Evolutionary conservation across 2,888 invertebrate species (phyloP).

Genomic region (Oeneis ivallda): DNA sequence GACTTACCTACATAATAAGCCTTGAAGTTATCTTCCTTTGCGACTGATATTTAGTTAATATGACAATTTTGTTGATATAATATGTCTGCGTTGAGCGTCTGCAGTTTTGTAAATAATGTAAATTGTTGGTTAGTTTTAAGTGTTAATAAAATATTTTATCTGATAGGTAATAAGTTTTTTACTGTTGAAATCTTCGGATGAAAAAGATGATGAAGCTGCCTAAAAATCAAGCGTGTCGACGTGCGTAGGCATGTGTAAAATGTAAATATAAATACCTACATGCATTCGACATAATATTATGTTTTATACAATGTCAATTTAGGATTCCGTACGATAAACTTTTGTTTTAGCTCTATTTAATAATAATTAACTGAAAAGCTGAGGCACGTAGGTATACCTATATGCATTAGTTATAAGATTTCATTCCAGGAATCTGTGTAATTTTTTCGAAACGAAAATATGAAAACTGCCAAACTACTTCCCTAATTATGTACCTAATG

Average conservation of each 20-base stretch:
- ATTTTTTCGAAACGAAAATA: no score
- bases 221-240: no score
- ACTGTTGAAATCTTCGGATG: background rate
- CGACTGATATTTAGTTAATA: constrained; percentile 17
- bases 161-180: background rate
- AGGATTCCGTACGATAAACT: no score
- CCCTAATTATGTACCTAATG: background rate
- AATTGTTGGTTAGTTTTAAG: constrained; percentile 55
- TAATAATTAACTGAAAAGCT: no score
- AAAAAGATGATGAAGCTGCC: background rate
- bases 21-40: constrained; percentile 12
- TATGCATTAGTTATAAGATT: no score
- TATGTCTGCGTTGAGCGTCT: constrained; percentile 29
- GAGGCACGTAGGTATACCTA: no score
- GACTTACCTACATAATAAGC: constrained; percentile 14
- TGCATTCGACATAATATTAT: no score
- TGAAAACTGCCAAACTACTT: background rate
- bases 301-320: no score
- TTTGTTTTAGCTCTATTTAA: no score
- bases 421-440: no score
- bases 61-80: constrained; percentile 20
- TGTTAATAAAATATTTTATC: constrained; percentile 26
- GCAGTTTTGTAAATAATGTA: constrained; percentile 52
- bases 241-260: no score
- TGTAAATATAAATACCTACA: no score